Percentiles rank a stretch among this genome's conserved stretches.
Conservation (phyloP, 2,888 invertebrate species). For the Drosophila gaucha region DNA sequence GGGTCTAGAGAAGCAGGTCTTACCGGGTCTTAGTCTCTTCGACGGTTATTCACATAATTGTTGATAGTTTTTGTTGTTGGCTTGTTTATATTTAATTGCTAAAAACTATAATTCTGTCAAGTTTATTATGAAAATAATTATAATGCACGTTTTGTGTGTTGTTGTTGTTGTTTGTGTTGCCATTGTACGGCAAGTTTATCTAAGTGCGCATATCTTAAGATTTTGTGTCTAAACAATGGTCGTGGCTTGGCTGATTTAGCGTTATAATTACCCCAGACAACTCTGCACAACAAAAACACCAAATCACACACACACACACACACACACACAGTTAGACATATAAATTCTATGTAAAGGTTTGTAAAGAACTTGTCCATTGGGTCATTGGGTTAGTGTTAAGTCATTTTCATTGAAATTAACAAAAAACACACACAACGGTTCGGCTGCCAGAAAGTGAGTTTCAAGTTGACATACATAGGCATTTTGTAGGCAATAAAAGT, state of each 20-base stretch:
- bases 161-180: slow-evolving; percentile 40
- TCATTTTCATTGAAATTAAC: slow-evolving; percentile 77
- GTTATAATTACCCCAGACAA: slow-evolving; percentile 73
- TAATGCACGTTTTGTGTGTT: slow-evolving; percentile 67
- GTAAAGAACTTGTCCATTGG: slow-evolving; percentile 78
- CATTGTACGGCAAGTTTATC: slow-evolving; percentile 73
- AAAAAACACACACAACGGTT: slow-evolving; percentile 21
- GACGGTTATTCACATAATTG: slow-evolving; percentile 71
- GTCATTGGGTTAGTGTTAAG: slow-evolving; percentile 80
- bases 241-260: slow-evolving; percentile 72
- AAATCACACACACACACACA: slow-evolving; percentile 26
- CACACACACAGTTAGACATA: neutral
- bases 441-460: slow-evolving; percentile 45
- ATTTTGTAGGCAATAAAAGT: slow-evolving; percentile 15
- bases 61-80: slow-evolving; percentile 54
- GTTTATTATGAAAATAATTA: slow-evolving; percentile 81
- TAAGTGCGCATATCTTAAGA: slow-evolving; percentile 76
- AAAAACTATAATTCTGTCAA: slow-evolving; percentile 81
- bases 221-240: slow-evolving; percentile 67
- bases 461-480: slow-evolving; percentile 47
- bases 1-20: slow-evolving; percentile 61
- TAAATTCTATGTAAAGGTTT: slow-evolving; percentile 48
- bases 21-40: slow-evolving; percentile 47
- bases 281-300: slow-evolving; percentile 53
- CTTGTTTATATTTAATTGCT: slow-evolving; percentile 79